Conservation (phyloP, 1,140 invertebrate species). For the Ceratina australensis region DNA sequence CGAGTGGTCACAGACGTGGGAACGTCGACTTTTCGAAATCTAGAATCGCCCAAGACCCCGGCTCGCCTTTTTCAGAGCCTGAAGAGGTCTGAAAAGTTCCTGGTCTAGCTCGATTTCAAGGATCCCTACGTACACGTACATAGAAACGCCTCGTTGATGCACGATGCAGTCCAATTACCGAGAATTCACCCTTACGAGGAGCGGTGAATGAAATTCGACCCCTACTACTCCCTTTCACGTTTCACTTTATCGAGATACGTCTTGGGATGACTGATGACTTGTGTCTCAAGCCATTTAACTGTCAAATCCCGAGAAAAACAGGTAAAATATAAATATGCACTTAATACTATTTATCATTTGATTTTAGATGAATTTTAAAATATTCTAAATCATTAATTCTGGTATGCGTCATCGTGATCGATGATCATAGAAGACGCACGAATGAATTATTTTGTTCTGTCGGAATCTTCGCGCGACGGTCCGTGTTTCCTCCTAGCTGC, state of each 20-base stretch:
- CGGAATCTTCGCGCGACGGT: too few species aligned
- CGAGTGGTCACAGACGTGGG: too few species aligned
- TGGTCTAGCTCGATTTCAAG: neutral
- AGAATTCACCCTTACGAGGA: neutral
- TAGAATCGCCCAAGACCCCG: neutral
- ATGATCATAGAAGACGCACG: too few species aligned
- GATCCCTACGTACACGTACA: neutral
- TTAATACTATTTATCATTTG: too few species aligned
- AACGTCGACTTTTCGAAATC: neutral
- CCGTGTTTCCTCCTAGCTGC: neutral
- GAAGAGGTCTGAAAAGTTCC: slow-evolving; percentile 6
- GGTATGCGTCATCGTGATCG: too few species aligned
- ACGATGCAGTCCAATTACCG: slow-evolving; percentile 17
- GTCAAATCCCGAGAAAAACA: neutral
- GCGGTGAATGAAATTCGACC: neutral
- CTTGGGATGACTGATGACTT: too few species aligned
- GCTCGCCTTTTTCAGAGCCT: neutral
- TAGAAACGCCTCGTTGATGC: neutral
- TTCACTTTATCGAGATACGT: too few species aligned
- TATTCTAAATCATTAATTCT: too few species aligned
- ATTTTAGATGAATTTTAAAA: too few species aligned
- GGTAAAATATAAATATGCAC: too few species aligned
- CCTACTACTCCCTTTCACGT: neutral
- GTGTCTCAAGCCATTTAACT: neutral
- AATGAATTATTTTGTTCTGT: too few species aligned